phyloP scores from a whole-genome alignment of 2,797 vertebrate genomes.

The Holocentrus rufus region DNA sequence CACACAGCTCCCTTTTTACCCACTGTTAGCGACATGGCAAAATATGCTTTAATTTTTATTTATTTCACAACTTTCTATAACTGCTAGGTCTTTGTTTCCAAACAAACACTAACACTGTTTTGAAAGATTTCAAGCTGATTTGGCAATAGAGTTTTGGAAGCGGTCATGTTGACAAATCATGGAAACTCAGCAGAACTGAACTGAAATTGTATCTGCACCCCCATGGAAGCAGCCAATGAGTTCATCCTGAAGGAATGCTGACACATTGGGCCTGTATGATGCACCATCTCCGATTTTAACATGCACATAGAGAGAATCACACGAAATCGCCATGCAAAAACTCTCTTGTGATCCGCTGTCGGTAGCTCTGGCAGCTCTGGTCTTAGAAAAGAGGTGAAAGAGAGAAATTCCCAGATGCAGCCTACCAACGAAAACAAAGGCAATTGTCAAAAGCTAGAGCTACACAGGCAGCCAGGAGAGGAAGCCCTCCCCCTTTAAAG shows the following conservation, averaged over 20 bases:
- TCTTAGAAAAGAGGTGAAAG: background rate
- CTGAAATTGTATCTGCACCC: no score
- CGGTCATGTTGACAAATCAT: no score
- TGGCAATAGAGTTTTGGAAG: no score
- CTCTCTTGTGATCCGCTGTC: background rate
- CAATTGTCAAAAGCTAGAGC: slow-evolving; percentile 8
- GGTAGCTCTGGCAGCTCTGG: background rate
- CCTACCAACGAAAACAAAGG: slow-evolving; percentile 43
- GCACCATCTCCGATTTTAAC: background rate
- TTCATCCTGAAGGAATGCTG: background rate
- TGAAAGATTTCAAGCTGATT: no score
- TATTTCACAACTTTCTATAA: no score
- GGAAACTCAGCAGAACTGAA: no score
- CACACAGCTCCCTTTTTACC: background rate
- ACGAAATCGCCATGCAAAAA: background rate
- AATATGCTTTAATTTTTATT: no score
- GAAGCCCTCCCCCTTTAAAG: slow-evolving; percentile 56
- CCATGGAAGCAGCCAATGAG: no score
- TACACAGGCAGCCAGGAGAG: slow-evolving; percentile 46
- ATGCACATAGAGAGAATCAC: background rate
- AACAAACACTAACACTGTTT: no score
- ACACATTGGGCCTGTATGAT: background rate
- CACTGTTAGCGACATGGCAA: no score
- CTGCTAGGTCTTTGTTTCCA: no score
- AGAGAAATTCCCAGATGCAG: slow-evolving; percentile 14